These are phyloP conservation scores for Pangasianodon gigas DNA, from an alignment of 2,113 vertebrate genomes.

Conservation along the genomic window DNA sequence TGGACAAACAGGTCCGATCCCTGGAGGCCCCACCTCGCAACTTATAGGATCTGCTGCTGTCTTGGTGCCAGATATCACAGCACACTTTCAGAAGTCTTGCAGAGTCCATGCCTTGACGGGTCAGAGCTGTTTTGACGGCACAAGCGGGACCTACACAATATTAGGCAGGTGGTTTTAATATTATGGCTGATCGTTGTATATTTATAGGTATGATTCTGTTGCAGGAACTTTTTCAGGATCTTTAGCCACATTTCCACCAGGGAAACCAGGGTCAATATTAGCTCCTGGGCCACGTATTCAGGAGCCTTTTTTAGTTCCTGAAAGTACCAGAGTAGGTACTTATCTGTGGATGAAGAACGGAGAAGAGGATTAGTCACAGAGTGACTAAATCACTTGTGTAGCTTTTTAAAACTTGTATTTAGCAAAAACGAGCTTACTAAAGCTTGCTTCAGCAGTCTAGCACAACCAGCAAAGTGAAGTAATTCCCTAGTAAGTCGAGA, in stretches of 20 bases:
- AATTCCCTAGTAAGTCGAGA: background rate
- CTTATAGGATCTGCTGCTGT: too few relatives aligned
- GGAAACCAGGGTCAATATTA: background rate
- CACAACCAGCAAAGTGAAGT: background rate
- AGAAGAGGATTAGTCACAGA: constrained; percentile 9
- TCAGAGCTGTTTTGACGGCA: too few relatives aligned
- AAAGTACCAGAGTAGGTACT: background rate
- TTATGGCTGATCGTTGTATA: background rate
- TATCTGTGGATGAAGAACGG: background rate
- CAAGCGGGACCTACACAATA: background rate
- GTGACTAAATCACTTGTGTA: background rate
- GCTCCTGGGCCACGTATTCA: background rate
- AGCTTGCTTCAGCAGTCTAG: background rate
- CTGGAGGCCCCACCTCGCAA: too few relatives aligned
- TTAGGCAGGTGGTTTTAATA: too few relatives aligned
- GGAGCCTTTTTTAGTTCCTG: background rate
- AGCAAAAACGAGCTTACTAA: background rate
- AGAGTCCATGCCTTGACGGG: too few relatives aligned
- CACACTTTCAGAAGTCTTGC: too few relatives aligned
- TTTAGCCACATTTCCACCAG: background rate
- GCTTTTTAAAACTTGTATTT: background rate
- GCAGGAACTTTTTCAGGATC: background rate
- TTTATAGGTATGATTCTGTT: background rate
- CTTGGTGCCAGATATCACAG: too few relatives aligned
- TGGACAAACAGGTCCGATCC: too few relatives aligned